These are phyloP conservation scores for Diachasmimorpha longicaudata DNA, from an alignment of 1,140 invertebrate genomes.

Conservation along the genomic window DNA sequence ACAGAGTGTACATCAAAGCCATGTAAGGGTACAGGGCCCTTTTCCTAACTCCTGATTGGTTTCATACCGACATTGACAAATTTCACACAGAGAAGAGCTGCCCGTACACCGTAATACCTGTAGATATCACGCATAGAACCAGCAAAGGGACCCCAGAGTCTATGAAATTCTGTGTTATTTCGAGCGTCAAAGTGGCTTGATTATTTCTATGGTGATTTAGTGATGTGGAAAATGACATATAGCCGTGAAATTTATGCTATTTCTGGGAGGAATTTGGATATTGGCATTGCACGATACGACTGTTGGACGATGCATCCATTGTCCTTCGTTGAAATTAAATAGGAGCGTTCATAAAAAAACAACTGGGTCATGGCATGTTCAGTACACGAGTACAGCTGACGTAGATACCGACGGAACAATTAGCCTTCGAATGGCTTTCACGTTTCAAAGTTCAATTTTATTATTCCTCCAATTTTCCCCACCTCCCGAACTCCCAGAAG, in stretches of 20 bases:
- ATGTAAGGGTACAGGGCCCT: not conserved
- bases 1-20: not conserved
- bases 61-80: not conserved
- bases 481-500: too few relatives aligned
- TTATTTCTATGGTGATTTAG: not conserved
- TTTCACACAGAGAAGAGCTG: not conserved
- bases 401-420: too few relatives aligned
- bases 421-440: too few relatives aligned
- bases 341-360: too few relatives aligned
- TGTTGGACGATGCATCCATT: not conserved
- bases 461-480: too few relatives aligned
- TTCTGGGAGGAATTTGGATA: not conserved
- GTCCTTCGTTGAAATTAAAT: not conserved
- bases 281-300: not conserved
- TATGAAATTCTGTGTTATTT: not conserved
- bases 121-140: not conserved
- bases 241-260: not conserved
- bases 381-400: too few relatives aligned
- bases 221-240: not conserved
- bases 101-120: not conserved
- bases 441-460: too few relatives aligned
- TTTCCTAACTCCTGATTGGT: not conserved
- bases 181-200: not conserved
- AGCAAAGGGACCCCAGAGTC: not conserved
- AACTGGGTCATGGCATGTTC: too few relatives aligned